Conservation (phyloP, 2,113 vertebrate species). For the Puffinus mauretanicus region DNA sequence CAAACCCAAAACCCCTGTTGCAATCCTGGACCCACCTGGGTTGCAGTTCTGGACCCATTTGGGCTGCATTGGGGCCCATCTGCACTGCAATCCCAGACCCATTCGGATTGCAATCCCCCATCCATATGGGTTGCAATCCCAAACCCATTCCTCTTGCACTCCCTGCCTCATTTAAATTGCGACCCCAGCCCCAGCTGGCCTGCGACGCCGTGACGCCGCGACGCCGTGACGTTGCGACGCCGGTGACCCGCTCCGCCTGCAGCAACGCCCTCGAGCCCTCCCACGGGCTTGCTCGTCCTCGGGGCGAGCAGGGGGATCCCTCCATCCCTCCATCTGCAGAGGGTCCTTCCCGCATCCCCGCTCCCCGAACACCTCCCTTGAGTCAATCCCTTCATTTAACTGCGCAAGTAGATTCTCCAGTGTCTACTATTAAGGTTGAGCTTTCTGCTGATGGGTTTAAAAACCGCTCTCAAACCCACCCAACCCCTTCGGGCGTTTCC, state of each 20-base stretch:
- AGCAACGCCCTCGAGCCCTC: not conserved
- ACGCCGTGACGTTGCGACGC: not conserved
- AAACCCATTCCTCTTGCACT: not conserved
- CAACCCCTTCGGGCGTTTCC: fast-evolving
- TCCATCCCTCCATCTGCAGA: not conserved
- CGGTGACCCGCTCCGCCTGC: not conserved
- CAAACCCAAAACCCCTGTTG: too few species aligned
- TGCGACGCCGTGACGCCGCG: too few species aligned
- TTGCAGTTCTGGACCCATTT: too few species aligned
- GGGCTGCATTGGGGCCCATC: not conserved
- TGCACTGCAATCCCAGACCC: not conserved
- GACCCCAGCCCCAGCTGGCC: not conserved
- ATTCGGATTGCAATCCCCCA: too few species aligned
- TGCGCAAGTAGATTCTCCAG: fast-evolving
- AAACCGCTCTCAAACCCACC: not conserved
- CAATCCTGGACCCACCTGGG: too few species aligned
- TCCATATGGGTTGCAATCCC: not conserved
- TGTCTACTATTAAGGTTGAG: not conserved
- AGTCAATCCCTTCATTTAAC: not conserved
- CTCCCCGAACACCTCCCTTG: fast-evolving
- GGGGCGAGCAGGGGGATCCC: not conserved
- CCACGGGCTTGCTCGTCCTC: not conserved
- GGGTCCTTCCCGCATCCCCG: not conserved
- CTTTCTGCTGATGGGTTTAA: fast-evolving
- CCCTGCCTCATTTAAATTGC: not conserved